These are phyloP conservation scores for Ailuropoda melanoleuca DNA, from an alignment of 2,113 vertebrate species.

Conservation along the genomic window DNA sequence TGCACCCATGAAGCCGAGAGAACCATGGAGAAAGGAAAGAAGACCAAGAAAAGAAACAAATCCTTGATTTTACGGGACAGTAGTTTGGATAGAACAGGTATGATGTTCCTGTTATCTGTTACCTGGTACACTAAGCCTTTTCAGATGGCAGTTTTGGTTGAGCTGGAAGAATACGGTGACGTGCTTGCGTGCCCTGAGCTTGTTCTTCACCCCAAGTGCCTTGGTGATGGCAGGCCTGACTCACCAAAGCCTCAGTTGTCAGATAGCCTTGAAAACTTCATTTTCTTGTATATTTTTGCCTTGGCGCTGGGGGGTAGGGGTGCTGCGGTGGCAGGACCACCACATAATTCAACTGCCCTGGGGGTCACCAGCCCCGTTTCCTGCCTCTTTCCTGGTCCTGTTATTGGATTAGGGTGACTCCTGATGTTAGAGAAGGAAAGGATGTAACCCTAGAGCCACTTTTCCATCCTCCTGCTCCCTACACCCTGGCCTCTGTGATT, in stretches of 20 bases:
- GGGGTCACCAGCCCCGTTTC: background rate
- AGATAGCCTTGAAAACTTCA: background rate
- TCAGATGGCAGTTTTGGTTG: background rate
- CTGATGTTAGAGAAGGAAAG: background rate
- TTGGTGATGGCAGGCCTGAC: background rate
- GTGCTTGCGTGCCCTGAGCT: background rate
- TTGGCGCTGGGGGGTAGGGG: accelerated
- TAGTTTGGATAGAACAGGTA: conserved; percentile 86
- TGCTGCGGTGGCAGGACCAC: accelerated
- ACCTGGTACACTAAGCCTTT: background rate
- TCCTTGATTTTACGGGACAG: conserved; percentile 68
- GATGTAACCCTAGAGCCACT: background rate
- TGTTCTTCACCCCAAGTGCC: background rate
- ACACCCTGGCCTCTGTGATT: background rate
- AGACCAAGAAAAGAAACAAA: conserved; percentile 79
- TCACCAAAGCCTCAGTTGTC: background rate
- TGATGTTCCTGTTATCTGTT: background rate
- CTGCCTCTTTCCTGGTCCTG: background rate
- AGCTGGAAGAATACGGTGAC: background rate
- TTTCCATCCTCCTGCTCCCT: background rate
- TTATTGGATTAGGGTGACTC: background rate
- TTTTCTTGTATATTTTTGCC: background rate
- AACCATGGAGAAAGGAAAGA: conserved; percentile 83
- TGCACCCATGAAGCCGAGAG: conserved; percentile 73
- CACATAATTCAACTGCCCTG: background rate